These are phyloP conservation scores for Cerastis leucographa DNA, from an alignment of 2,888 invertebrate species.

Conservation along the genomic window DNA sequence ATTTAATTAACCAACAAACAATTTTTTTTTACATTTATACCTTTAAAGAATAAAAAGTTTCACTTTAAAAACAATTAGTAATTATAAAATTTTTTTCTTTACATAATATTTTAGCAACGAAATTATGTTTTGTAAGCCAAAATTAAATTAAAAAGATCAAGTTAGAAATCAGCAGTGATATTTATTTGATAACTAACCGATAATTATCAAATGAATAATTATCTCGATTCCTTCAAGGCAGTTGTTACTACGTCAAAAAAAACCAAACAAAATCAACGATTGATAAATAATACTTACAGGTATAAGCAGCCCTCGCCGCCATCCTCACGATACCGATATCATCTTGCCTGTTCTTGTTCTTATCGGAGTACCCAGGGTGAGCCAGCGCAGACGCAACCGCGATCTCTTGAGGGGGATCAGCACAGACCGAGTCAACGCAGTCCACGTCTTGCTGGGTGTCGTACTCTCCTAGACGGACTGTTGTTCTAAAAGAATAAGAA, in stretches of 20 bases:
- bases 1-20: too few species aligned
- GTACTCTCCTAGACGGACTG: constrained; percentile 92
- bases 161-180: neutral
- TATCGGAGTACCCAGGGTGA: constrained; percentile 91
- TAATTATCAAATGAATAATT: neutral
- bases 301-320: constrained; percentile 80
- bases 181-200: neutral
- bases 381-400: constrained; percentile 91
- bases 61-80: too few species aligned
- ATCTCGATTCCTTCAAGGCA: neutral
- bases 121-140: neutral
- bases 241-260: neutral
- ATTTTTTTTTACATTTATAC: neutral
- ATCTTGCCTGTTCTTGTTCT: constrained; percentile 87
- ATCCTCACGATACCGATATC: constrained; percentile 91
- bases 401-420: constrained; percentile 92
- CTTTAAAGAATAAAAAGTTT: too few species aligned
- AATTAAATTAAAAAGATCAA: neutral
- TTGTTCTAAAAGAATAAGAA: constrained; percentile 77
- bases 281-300: constrained; percentile 79
- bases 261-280: neutral
- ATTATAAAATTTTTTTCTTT: neutral
- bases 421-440: constrained; percentile 91
- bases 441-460: constrained; percentile 91
- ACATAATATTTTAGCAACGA: neutral